These are phyloP conservation scores for Sabatieria punctata DNA, from an alignment of 2,888 invertebrate genomes.

Conservation along the genomic window DNA sequence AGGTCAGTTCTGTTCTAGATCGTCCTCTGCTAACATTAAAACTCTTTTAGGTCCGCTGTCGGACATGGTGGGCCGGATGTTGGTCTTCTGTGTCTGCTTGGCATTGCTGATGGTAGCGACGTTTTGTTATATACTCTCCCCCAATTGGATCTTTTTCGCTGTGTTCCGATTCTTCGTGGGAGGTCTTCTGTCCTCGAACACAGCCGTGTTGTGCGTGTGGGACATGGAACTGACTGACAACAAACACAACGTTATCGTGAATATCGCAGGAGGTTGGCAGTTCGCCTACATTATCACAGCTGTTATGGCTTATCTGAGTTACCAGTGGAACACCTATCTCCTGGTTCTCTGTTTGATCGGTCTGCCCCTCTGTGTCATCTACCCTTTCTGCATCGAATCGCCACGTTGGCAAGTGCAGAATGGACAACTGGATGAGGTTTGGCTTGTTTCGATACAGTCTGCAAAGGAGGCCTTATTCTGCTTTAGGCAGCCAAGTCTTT, in stretches of 20 bases:
- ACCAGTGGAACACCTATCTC: neutral
- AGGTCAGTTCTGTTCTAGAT: no score
- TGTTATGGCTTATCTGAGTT: neutral
- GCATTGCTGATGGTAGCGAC: neutral
- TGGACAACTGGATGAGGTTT: no score
- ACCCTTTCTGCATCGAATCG: neutral
- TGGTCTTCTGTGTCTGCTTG: neutral
- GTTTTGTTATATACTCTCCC: neutral
- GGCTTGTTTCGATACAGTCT: no score
- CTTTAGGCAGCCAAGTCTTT: neutral
- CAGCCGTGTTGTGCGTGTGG: conserved; percentile 1
- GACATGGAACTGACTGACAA: conserved; percentile 7
- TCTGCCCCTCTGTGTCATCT: neutral
- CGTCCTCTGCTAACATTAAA: no score
- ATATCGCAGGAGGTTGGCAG: neutral
- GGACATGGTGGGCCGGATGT: neutral
- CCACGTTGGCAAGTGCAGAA: conserved; percentile 9
- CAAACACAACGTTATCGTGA: conserved; percentile 4
- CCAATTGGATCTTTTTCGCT: neutral
- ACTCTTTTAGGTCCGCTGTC: no score
- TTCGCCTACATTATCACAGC: conserved; percentile 5
- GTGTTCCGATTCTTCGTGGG: neutral
- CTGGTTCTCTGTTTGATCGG: neutral
- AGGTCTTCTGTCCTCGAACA: neutral
- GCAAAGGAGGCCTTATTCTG: no score